A percentile compares a stretch with the other conserved stretches of the same genome.
phyloP scores from a whole-genome alignment of 2,797 vertebrate species.

The Prionace glauca region DNA sequence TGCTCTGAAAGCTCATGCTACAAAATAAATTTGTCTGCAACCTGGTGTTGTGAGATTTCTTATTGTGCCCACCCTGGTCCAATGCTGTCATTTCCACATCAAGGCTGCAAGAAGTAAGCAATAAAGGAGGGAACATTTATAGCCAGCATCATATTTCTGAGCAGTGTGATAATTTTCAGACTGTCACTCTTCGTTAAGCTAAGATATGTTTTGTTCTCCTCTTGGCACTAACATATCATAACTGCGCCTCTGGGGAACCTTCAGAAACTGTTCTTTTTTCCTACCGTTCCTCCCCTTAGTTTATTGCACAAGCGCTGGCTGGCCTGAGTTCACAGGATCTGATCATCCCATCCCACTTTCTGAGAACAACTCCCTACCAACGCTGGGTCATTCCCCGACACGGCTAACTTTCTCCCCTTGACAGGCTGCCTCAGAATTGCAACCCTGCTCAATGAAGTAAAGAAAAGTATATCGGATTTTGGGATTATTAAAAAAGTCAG shows the following conservation, averaged over 20 bases:
- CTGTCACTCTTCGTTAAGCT: neutral
- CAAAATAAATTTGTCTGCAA: no score
- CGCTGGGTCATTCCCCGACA: neutral
- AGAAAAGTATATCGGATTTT: neutral
- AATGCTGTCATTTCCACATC: no score
- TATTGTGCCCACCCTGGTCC: no score
- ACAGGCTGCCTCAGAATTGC: neutral
- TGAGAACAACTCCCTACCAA: neutral
- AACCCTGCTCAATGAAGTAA: neutral
- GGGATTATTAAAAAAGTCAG: neutral
- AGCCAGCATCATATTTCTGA: neutral
- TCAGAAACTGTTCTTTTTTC: neutral
- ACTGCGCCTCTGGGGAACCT: neutral
- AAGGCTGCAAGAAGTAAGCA: neutral
- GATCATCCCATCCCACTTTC: neutral
- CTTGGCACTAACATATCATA: neutral
- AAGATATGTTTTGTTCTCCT: neutral
- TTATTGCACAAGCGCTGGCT: neutral
- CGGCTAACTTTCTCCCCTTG: neutral
- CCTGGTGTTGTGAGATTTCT: no score
- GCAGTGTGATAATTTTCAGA: neutral
- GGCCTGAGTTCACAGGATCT: neutral
- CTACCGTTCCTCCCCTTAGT: neutral
- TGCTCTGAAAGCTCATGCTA: no score
- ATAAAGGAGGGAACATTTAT: neutral